These are phyloP conservation scores for Hassar affinis DNA, from an alignment of 2,113 vertebrate genomes.

Conservation along the genomic window DNA sequence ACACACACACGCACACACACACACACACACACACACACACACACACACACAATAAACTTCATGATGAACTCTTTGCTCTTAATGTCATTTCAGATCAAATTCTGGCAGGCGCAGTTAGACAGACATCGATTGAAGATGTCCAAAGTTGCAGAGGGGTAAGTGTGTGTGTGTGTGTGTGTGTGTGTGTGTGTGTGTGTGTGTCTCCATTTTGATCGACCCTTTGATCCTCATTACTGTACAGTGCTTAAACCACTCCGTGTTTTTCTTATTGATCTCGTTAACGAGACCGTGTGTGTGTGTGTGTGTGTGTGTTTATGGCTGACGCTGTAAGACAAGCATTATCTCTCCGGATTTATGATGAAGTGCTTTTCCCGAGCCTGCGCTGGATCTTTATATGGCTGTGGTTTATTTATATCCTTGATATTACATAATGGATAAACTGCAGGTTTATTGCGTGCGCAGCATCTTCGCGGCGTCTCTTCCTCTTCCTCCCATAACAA, in stretches of 20 bases:
- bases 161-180: slow-evolving; percentile 23
- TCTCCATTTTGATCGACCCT: slow-evolving; percentile 61
- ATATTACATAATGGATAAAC: slow-evolving; percentile 9
- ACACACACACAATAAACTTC: not conserved
- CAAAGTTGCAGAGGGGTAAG: slow-evolving; percentile 97
- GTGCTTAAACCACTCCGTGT: slow-evolving; percentile 50
- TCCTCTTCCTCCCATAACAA: not conserved
- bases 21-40: slow-evolving; percentile 2
- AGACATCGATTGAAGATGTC: slow-evolving; percentile 99
- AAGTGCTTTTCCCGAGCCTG: not conserved
- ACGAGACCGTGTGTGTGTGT: slow-evolving; percentile 28
- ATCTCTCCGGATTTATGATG: slow-evolving; percentile 38
- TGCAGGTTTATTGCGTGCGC: not conserved
- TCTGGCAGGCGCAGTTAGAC: slow-evolving; percentile 97
- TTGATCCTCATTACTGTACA: slow-evolving; percentile 61
- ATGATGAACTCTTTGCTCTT: slow-evolving; percentile 19
- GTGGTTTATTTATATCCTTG: not conserved
- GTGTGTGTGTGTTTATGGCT: not conserved
- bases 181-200: slow-evolving; percentile 36
- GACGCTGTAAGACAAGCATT: slow-evolving; percentile 30
- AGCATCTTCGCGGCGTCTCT: not conserved
- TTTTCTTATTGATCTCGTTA: slow-evolving; percentile 49
- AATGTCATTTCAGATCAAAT: slow-evolving; percentile 87
- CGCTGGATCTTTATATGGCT: not conserved
- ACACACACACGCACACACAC: too few relatives aligned